Evolutionary conservation across 2,888 invertebrate genomes (phyloP), one percentile per base, ranked within the genome.

Genomic region (Hemistola chrysoprasaria): DNA sequence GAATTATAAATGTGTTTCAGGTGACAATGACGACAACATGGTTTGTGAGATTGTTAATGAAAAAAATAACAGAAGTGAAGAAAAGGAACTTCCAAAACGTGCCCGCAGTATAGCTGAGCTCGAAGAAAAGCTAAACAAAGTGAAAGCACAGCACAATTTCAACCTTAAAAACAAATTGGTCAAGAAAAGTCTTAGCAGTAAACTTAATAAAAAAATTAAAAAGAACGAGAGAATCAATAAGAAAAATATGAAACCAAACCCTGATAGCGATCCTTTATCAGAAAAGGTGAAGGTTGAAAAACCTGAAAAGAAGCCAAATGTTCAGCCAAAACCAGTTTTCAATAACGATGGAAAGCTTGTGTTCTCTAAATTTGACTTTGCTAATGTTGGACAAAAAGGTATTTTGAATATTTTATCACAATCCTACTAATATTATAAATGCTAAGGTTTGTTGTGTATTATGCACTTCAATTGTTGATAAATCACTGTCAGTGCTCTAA

Each of bases 351-450:
- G 95, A 1, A 95, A 96, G 84, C 92, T 97, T 69, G 96, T 97
- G 1, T 97, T 95, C 70, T 97, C 97, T 3, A 98, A 97, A 85
- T 95, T 98, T 78, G 97, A 97, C 74, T 97, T 98, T 81, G 93
- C 94, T 11, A 91, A 92, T 59, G 87, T 93, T 48, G 94, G 93
- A 8, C 89, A 90, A 3, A 91, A 90, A 72, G 91, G 93, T 76
- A 68, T 79, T 16, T n/a, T n/a, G n/a, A n/a, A n/a, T n/a, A 52
- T 47, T 9, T 7, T 20, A n/a, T n/a, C n/a, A n/a, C n/a, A n/a
- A n/a, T n/a, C n/a, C n/a, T n/a, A n/a, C n/a, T n/a, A n/a, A n/a
- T n/a, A n/a, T n/a, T n/a, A n/a, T n/a, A n/a, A n/a, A n/a, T n/a
- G n/a, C n/a, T n/a, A n/a, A n/a, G n/a, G 21, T 10, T 36, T 25